phyloP scores from a whole-genome alignment of 2,113 vertebrate species.

The Epinephelus moara region DNA sequence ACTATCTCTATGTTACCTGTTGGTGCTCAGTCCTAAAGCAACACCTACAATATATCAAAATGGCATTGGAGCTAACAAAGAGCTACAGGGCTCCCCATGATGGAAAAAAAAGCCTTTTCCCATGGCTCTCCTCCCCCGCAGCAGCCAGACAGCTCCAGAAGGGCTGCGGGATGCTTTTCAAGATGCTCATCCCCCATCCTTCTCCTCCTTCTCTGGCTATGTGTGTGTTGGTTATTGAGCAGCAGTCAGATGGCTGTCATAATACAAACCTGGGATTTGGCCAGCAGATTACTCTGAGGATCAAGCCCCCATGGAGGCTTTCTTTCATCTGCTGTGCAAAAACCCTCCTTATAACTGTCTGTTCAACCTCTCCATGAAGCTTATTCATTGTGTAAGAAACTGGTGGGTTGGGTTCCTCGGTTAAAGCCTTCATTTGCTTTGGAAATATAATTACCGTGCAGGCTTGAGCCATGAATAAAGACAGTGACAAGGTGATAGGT shows the following conservation, averaged over 20 bases:
- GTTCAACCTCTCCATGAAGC: conserved; percentile 12
- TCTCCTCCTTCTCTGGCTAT: conserved; percentile 27
- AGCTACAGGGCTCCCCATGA: not conserved
- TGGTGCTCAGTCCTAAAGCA: not conserved
- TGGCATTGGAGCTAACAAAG: not conserved
- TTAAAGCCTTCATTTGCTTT: conserved; percentile 37
- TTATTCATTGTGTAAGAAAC: conserved; percentile 33
- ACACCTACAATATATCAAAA: not conserved
- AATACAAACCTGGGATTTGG: conserved; percentile 66
- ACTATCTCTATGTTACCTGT: not conserved
- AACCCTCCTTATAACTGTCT: conserved; percentile 48
- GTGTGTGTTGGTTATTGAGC: conserved; percentile 53
- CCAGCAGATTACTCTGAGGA: conserved; percentile 55
- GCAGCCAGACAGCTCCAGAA: conserved; percentile 45
- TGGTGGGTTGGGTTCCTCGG: conserved; percentile 18
- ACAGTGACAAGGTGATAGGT: conserved; percentile 56
- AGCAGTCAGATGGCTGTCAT: conserved; percentile 68
- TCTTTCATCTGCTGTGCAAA: conserved; percentile 52
- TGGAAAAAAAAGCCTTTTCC: not conserved
- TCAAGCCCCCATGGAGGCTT: conserved; percentile 16
- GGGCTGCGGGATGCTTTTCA: conserved; percentile 45
- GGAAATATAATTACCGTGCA: not conserved
- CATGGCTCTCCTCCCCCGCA: conserved; percentile 38
- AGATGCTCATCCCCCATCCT: conserved; percentile 57
- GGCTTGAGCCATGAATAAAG: conserved; percentile 41